Base-by-base conservation (phyloP, 2,888 invertebrate species). In the Aspidiotus destructor region DNA sequence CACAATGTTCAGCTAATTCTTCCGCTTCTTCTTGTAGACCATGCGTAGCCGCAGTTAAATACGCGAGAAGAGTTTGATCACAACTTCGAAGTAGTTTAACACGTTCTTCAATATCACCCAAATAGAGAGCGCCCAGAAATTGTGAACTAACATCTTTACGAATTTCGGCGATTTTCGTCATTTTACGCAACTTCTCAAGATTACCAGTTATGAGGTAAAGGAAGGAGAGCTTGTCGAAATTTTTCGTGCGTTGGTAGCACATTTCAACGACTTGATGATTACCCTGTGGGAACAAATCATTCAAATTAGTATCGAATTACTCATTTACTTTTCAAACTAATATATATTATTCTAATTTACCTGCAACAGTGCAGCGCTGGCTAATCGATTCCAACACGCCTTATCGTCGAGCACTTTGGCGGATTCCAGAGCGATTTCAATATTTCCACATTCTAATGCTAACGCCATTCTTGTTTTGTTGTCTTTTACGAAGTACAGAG, bases 91-190 rank as follows among this genome's bases (percentile, higher is more conserved):
- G 80, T 71, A 96, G 86, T 74, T 87, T 86, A 0, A 96, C 87
- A 48, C 95, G 83, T 78, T 99, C 98, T 57, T 82, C 81, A 15
- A 95, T 85, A 78, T 99, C 98, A 0, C 98, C 98, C 1, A 99
- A 79, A 16, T 92, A 80, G 72, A 99, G 79, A 0, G 96, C 93
- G 1, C 92, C 96, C 77, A 97, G 96, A 81, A 92, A 99, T 77
- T 99, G 98, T 0, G 96, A 92, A 5, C 96, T 95, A 1, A 88
- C 85, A 75, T 99, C 99, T 79, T 97, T 97, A 11, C 99, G 84
- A 62, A 99, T 96, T 80, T 98, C 98, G 0, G 99, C 98, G 71
- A 99, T 99, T 80, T 97, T 97, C 80, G 92, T 96, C 99, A 99
- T 99, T 80, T 98, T 98, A 72, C 88, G 85, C 72, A 99, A 80